These are phyloP conservation scores for Stramonita haemastoma DNA, from an alignment of 2,888 invertebrate genomes.

Conservation along the genomic window DNA sequence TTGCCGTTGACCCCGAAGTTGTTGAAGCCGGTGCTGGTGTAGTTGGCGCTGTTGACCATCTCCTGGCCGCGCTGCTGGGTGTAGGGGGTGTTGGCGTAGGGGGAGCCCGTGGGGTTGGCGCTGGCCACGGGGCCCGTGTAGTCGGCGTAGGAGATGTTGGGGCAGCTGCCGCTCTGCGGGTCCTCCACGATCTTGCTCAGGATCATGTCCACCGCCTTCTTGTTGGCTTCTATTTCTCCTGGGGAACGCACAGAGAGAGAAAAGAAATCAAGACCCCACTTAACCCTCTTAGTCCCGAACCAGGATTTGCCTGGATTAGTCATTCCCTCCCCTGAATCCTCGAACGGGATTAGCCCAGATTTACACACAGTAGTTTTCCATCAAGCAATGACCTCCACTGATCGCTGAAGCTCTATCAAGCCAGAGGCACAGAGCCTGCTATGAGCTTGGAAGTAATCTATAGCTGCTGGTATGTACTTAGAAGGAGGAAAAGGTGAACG, in stretches of 20 bases:
- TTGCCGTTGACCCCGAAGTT: slow-evolving; percentile 70
- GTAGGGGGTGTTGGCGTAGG: slow-evolving; percentile 83
- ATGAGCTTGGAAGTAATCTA: no score
- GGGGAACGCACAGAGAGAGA: slow-evolving; percentile 38
- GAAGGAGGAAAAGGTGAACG: no score
- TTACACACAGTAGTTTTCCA: no score
- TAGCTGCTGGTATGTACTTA: no score
- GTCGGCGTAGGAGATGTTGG: slow-evolving; percentile 97
- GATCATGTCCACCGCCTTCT: slow-evolving; percentile 84
- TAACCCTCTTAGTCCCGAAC: no score
- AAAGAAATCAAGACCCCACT: background rate
- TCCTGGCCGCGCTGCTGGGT: slow-evolving; percentile 67
- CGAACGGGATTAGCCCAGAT: no score
- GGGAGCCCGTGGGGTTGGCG: slow-evolving; percentile 95
- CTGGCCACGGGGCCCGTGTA: slow-evolving; percentile 81
- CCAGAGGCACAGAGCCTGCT: no score
- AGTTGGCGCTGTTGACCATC: slow-evolving; percentile 67
- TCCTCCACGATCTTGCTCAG: slow-evolving; percentile 98
- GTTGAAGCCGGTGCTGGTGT: slow-evolving; percentile 65
- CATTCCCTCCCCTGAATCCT: no score
- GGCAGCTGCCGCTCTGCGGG: slow-evolving; percentile 95
- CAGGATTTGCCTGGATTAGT: no score
- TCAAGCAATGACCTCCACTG: no score
- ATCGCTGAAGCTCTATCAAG: no score
- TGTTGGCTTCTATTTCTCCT: slow-evolving; percentile 75